phyloP scores from a whole-genome alignment of 2,888 invertebrate species.

The Hypselothyrea guttata region DNA sequence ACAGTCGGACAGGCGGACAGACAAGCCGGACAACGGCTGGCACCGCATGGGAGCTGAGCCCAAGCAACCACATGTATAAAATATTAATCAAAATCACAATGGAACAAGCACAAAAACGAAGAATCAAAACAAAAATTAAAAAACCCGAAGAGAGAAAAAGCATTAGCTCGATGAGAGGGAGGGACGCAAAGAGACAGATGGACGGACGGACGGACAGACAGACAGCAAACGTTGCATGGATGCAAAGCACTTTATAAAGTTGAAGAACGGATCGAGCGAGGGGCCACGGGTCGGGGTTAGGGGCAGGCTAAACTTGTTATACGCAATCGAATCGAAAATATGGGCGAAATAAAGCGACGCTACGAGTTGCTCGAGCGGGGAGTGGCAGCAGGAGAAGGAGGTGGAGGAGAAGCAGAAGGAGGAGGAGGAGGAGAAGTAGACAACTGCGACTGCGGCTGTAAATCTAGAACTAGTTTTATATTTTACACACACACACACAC shows the following conservation, averaged over 20 bases:
- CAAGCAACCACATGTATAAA: slow-evolving; percentile 57
- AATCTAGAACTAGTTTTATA: slow-evolving; percentile 75
- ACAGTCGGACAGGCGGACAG: slow-evolving; percentile 2
- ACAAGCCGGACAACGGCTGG: slow-evolving; percentile 15
- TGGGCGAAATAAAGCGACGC: slow-evolving; percentile 68
- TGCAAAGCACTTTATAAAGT: slow-evolving; percentile 71
- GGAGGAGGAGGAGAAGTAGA: slow-evolving; percentile 11
- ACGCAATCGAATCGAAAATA: slow-evolving; percentile 74
- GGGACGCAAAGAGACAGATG: not conserved
- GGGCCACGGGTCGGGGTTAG: slow-evolving; percentile 12
- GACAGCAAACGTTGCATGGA: slow-evolving; percentile 65
- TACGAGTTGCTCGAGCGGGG: slow-evolving; percentile 11
- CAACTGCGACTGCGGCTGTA: slow-evolving; percentile 48
- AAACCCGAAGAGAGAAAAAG: slow-evolving; percentile 46
- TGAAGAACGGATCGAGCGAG: slow-evolving; percentile 45
- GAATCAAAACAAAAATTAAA: slow-evolving; percentile 62
- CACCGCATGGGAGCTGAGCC: slow-evolving; percentile 56
- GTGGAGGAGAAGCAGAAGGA: slow-evolving; percentile 1
- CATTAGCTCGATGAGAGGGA: slow-evolving; percentile 41
- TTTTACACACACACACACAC: slow-evolving; percentile 4
- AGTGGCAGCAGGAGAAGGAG: not conserved
- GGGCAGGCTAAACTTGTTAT: slow-evolving; percentile 72
- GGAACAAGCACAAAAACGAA: slow-evolving; percentile 50
- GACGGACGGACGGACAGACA: not conserved
- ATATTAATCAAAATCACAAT: slow-evolving; percentile 71